These are phyloP conservation scores for Falco biarmicus DNA, from an alignment of 2,797 vertebrate species.

Conservation along the genomic window DNA sequence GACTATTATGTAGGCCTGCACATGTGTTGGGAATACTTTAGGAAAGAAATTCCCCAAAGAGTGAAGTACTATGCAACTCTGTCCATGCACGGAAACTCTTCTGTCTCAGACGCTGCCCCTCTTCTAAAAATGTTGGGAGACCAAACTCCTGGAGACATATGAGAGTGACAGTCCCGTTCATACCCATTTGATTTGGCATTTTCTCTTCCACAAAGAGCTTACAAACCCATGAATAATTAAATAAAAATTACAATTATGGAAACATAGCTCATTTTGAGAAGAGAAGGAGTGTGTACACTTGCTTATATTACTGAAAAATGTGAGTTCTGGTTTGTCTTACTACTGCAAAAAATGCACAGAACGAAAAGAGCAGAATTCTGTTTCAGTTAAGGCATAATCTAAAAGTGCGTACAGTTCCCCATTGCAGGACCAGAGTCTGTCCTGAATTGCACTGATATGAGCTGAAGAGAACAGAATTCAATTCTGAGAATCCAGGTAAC, in stretches of 20 bases:
- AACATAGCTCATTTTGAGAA: not conserved
- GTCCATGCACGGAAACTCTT: not conserved
- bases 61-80: not conserved
- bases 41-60: not conserved
- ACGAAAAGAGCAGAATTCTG: not conserved
- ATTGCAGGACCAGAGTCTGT: not conserved
- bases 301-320: not conserved
- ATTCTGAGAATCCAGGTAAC: not conserved
- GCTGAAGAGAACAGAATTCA: not conserved
- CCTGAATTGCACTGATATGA: not conserved
- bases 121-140: not conserved
- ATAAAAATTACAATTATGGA: not conserved
- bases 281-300: not conserved
- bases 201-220: not conserved
- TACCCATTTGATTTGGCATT: not conserved
- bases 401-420: not conserved
- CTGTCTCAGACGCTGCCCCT: not conserved
- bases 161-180: not conserved
- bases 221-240: not conserved
- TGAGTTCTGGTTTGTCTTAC: not conserved
- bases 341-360: not conserved
- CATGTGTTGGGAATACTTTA: not conserved
- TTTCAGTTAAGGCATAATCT: not conserved
- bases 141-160: not conserved
- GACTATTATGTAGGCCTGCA: not conserved